These are phyloP conservation scores for Chesias legatella DNA, from an alignment of 2,888 invertebrate genomes.

Conservation along the genomic window DNA sequence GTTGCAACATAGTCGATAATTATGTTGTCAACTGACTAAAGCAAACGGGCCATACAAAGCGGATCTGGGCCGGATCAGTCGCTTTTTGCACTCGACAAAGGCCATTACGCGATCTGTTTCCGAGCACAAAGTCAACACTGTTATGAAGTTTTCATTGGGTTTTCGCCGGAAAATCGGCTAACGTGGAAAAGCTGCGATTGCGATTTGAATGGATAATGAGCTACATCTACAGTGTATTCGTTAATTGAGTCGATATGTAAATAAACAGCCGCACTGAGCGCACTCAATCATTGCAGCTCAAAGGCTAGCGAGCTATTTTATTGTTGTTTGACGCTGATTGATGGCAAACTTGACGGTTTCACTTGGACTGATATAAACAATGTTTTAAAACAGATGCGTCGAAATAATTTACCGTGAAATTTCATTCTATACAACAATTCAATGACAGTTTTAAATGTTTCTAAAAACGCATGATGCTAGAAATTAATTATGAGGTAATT, in stretches of 20 bases:
- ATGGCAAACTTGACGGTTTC: constrained; percentile 44
- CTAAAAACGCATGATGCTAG: too few species aligned
- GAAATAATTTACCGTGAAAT: constrained; percentile 1
- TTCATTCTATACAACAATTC: too few species aligned
- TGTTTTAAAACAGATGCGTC: background rate
- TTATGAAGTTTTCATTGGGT: constrained; percentile 74
- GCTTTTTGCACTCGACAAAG: constrained; percentile 75
- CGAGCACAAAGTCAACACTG: constrained; percentile 71
- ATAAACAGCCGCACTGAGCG: constrained; percentile 54
- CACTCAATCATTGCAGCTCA: constrained; percentile 64
- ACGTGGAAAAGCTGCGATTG: constrained; percentile 65
- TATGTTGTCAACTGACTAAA: constrained; percentile 72
- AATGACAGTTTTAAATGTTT: too few species aligned
- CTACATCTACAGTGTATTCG: constrained; percentile 54
- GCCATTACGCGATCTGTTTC: constrained; percentile 73
- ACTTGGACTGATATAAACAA: background rate
- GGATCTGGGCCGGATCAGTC: constrained; percentile 69
- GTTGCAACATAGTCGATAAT: constrained; percentile 61
- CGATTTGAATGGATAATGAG: constrained; percentile 76
- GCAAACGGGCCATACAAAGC: constrained; percentile 69
- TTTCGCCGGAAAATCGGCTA: constrained; percentile 66
- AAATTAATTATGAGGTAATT: background rate
- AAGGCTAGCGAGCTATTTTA: constrained; percentile 56
- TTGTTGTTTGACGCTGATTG: constrained; percentile 52
- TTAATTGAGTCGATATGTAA: constrained; percentile 75